Base-by-base conservation (phyloP, 2,888 invertebrate genomes). In the Rotaria magnacalcarata region DNA sequence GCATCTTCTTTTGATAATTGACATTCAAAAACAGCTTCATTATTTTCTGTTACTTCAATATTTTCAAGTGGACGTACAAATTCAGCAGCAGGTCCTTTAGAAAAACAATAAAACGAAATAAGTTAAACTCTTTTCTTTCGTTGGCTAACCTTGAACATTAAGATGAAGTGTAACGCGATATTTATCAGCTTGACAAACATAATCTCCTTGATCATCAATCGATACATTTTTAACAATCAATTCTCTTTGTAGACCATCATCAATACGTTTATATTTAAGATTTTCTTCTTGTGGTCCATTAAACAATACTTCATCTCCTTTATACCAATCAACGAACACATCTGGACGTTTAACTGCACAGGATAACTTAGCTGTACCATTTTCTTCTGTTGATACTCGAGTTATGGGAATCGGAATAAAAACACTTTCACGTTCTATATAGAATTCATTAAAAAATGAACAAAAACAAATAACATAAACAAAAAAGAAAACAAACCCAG, bases 81-180 rank as follows among this genome's bases (percentile, higher is more conserved):
- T 24, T 80, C 75, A 80, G 75, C 75, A 80, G 43, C 75, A 8
- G 75, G 75, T 47, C 75, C 75, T 67, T 27, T 27, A 60, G 14
- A 27, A 58, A n/a, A 21, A 56, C 4, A 47, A 7, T 10, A 47
- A 52, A 52, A 52, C 52, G 16, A 52, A 52, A 52, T 16, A 50
- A 11, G 50, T 50, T 34, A 34, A 34, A 34, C 34, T 34, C 34
- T 50, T 50, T 50, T 50, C 8, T 58, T 58, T n/a, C n/a, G 34
- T 34, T 34, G 34, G 27, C 60, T n/a, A 60, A 67, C 67, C 67
- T 47, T 47, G 75, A n/a, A 84, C 84, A 41, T 74, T 85, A 19
- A 86, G 43, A 74, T 86, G 80, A 27, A 86, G 56, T 19, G 86
- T 86, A 10, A 86, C 86, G 6, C 85, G 74, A 50, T 86, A 84